Conservation (phyloP, 2,113 vertebrate species). For the Aramus guarauna region DNA sequence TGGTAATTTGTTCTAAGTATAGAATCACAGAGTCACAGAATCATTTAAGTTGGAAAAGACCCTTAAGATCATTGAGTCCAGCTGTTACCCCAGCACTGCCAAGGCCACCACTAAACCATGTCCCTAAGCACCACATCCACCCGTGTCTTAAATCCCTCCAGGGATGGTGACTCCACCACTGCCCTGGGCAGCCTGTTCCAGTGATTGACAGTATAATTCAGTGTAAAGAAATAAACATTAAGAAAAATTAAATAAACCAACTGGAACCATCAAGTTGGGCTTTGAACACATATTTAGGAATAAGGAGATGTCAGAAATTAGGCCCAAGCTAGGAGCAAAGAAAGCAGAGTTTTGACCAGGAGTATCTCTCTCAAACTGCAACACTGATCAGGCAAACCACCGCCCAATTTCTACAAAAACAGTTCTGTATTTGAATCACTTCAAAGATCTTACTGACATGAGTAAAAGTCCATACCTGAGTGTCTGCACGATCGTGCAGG, state of each 20-base stretch:
- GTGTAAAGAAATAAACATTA: background rate
- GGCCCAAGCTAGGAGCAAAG: background rate
- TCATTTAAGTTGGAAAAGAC: background rate
- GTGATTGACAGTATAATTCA: background rate
- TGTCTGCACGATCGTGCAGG: background rate
- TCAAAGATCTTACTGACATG: background rate
- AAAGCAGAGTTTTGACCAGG: background rate
- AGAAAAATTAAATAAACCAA: background rate
- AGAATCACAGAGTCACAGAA: background rate
- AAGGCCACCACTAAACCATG: background rate
- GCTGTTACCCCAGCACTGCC: too few relatives aligned
- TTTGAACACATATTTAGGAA: background rate
- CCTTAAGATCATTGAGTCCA: background rate
- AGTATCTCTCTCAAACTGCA: background rate
- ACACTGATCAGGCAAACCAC: background rate
- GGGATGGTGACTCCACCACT: too few relatives aligned
- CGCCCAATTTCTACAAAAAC: background rate
- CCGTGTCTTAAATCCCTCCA: background rate
- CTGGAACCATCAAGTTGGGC: background rate
- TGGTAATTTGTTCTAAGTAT: background rate
- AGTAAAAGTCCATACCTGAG: background rate
- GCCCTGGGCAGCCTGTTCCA: background rate
- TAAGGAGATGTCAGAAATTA: background rate
- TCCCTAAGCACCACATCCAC: accelerated
- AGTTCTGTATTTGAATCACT: background rate